Evolutionary conservation across 2,797 vertebrate genomes (phyloP).

Genomic region (Galaxias olidus): DNA sequence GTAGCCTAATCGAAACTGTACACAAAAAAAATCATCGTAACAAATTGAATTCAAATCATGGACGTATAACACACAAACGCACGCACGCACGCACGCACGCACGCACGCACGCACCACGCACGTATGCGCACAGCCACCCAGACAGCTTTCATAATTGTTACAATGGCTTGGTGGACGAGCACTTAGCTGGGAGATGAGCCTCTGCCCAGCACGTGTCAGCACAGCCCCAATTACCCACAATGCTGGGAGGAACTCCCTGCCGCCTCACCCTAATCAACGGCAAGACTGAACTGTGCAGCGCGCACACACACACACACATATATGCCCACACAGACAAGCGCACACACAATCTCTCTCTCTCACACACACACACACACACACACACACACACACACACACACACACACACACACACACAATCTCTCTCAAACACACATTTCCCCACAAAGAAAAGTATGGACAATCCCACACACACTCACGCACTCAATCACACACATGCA

Average conservation of each 20-base stretch:
- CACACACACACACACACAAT: too few relatives aligned
- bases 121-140: too few relatives aligned
- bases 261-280: slow-evolving; percentile 14
- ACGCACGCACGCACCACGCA: not conserved
- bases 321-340: too few relatives aligned
- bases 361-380: slow-evolving; percentile 9
- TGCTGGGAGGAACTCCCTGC: slow-evolving; percentile 1
- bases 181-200: slow-evolving; percentile 48
- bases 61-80: not conserved
- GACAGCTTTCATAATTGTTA: slow-evolving; percentile 14
- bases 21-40: slow-evolving; percentile 1
- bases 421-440: too few relatives aligned
- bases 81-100: not conserved
- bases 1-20: not conserved
- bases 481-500: too few relatives aligned
- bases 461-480: too few relatives aligned
- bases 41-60: not conserved
- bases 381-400: too few relatives aligned
- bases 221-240: slow-evolving; percentile 40
- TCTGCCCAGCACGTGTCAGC: slow-evolving; percentile 42
- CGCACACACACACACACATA: too few relatives aligned
- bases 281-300: not conserved
- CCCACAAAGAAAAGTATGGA: too few relatives aligned
- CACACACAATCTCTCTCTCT: not conserved
- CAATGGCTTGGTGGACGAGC: slow-evolving; percentile 29